phyloP scores from a whole-genome alignment of 2,888 invertebrate genomes.

The Pristionchus mayeri region DNA sequence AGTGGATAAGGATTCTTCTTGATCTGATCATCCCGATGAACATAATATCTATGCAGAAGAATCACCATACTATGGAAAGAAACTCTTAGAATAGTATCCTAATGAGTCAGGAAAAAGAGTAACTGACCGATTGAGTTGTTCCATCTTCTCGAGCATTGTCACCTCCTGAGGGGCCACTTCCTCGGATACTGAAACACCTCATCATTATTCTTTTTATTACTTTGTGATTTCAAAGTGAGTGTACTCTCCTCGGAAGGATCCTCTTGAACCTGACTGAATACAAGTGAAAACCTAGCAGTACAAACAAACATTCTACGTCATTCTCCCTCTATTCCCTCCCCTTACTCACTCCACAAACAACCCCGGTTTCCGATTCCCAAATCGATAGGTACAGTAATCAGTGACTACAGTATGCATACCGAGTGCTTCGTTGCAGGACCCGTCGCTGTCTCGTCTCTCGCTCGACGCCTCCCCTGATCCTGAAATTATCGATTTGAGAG shows the following conservation, averaged over 20 bases:
- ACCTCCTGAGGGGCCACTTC: constrained; percentile 59
- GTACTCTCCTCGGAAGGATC: too few species aligned
- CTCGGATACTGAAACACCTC: constrained; percentile 16
- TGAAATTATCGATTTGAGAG: background rate
- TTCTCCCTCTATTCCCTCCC: background rate
- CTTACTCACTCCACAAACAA: constrained; percentile 22
- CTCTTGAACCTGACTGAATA: too few species aligned
- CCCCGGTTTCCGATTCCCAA: background rate
- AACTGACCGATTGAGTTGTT: constrained; percentile 72
- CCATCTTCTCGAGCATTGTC: constrained; percentile 72
- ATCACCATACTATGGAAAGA: too few species aligned
- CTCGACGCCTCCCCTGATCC: background rate
- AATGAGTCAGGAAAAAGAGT: background rate
- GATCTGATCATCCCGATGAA: too few species aligned
- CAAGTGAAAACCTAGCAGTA: background rate
- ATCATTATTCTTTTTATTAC: too few species aligned
- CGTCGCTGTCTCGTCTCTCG: constrained; percentile 29
- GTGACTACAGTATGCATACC: constrained; percentile 24
- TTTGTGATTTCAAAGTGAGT: too few species aligned
- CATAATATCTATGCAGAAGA: too few species aligned
- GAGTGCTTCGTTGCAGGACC: constrained; percentile 32
- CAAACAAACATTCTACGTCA: constrained; percentile 10
- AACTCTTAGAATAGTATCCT: too few species aligned
- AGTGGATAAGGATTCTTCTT: background rate
- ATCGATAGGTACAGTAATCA: constrained; percentile 18